These are phyloP conservation scores for Tamandua tetradactyla DNA, from an alignment of 2,797 vertebrate genomes.

Conservation along the genomic window DNA sequence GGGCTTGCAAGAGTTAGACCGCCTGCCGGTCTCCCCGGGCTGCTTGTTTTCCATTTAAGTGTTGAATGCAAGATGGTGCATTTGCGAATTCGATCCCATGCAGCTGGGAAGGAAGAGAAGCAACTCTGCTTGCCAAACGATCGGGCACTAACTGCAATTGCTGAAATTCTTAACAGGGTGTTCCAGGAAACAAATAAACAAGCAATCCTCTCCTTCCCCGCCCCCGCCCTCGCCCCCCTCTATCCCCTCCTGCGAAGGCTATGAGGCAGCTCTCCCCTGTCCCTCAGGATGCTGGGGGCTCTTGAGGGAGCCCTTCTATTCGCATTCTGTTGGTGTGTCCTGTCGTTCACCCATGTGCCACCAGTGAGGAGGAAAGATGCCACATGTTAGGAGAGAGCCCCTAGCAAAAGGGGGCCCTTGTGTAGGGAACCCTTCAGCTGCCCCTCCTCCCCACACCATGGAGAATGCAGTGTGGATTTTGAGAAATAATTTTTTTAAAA, in stretches of 20 bases:
- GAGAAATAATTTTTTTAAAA: no score
- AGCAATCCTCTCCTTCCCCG: conserved; percentile 38
- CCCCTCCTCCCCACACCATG: no score
- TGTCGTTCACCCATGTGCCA: not conserved
- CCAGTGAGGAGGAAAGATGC: not conserved
- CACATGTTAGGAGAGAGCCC: not conserved
- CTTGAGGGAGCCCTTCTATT: not conserved
- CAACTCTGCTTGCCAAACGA: conserved; percentile 62
- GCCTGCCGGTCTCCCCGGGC: not conserved
- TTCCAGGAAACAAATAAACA: conserved; percentile 75
- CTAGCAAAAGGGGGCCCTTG: not conserved
- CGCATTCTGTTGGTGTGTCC: not conserved
- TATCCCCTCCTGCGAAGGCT: not conserved
- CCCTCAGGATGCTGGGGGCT: not conserved
- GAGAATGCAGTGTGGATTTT: not conserved
- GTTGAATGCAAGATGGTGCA: conserved; percentile 76
- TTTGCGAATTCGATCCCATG: conserved; percentile 69
- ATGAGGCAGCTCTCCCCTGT: not conserved
- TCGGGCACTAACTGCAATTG: conserved; percentile 64
- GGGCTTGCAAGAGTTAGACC: conserved; percentile 27
- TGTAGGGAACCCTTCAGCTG: not conserved
- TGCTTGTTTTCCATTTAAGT: conserved; percentile 74
- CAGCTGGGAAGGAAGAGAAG: conserved; percentile 66
- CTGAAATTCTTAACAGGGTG: conserved; percentile 72
- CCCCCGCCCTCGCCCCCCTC: not conserved